phyloP scores from a whole-genome alignment of 2,888 invertebrate genomes.

The Netelia virgata region DNA sequence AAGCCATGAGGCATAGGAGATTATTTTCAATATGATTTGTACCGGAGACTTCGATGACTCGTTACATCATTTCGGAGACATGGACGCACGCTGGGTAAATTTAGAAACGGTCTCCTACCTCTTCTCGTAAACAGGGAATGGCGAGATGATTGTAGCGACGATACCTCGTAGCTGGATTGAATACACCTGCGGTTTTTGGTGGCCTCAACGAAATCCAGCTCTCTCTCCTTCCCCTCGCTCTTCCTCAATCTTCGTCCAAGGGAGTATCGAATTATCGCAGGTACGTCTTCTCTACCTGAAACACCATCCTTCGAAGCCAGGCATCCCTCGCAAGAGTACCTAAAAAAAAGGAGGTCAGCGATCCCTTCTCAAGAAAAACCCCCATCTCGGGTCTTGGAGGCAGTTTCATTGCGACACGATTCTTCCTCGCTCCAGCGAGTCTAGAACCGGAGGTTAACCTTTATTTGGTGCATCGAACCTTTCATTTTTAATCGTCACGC shows the following conservation, averaged over 20 bases:
- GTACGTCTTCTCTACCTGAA: constrained; percentile 52
- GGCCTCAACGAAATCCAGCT: constrained; percentile 33
- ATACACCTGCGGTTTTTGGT: constrained; percentile 64
- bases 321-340: constrained; percentile 53
- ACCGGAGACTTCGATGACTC: constrained; percentile 18
- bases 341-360: constrained; percentile 65
- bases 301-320: constrained; percentile 51
- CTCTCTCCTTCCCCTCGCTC: constrained; percentile 39
- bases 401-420: not conserved
- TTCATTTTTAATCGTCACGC: not conserved
- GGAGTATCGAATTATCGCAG: constrained; percentile 62
- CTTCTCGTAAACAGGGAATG: not conserved
- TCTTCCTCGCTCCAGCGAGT: not conserved
- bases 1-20: constrained; percentile 5
- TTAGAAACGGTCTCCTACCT: not conserved
- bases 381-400: constrained; percentile 29
- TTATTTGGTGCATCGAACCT: not conserved
- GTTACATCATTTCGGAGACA: not conserved
- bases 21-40: not conserved
- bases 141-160: constrained; percentile 36
- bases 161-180: constrained; percentile 6
- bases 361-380: constrained; percentile 36
- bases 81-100: not conserved
- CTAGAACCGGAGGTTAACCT: not conserved
- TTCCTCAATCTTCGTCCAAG: constrained; percentile 25